phyloP scores from a whole-genome alignment of 2,797 vertebrate species.

The Sebastes cheni region DNA sequence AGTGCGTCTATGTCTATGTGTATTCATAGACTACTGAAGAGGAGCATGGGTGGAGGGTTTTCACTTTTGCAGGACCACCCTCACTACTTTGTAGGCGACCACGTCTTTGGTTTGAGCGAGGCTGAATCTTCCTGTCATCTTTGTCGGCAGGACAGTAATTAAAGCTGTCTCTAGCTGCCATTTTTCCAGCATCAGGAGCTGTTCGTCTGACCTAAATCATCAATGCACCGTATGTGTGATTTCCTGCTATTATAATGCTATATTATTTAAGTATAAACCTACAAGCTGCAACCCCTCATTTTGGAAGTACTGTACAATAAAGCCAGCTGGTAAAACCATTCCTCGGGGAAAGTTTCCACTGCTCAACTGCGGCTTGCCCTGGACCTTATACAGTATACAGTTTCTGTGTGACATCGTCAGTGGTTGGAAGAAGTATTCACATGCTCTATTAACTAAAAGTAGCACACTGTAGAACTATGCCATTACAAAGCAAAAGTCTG shows the following conservation, averaged over 20 bases:
- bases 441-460: constrained; percentile 16
- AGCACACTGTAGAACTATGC: background rate
- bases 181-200: constrained; percentile 27
- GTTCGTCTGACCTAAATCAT: constrained; percentile 13
- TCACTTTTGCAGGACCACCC: constrained; percentile 70
- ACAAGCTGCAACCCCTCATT: constrained; percentile 41
- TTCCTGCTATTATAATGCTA: constrained; percentile 54
- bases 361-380: constrained; percentile 10
- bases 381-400: constrained; percentile 28
- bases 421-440: constrained; percentile 23
- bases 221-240: constrained; percentile 43
- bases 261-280: constrained; percentile 61
- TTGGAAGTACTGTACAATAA: constrained; percentile 36
- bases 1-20: constrained; percentile 55
- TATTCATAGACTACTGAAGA: constrained; percentile 76
- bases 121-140: constrained; percentile 45
- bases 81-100: constrained; percentile 43
- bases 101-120: constrained; percentile 24
- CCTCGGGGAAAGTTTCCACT: constrained; percentile 57
- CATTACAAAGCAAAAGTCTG: background rate
- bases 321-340: constrained; percentile 66
- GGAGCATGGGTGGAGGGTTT: constrained; percentile 62
- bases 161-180: constrained; percentile 18
- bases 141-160: constrained; percentile 51
- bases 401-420: constrained; percentile 34